Evolutionary conservation across 2,888 invertebrate species (phyloP), one percentile per base, ranked within the genome.

Genomic region (Mycogona germanica): DNA sequence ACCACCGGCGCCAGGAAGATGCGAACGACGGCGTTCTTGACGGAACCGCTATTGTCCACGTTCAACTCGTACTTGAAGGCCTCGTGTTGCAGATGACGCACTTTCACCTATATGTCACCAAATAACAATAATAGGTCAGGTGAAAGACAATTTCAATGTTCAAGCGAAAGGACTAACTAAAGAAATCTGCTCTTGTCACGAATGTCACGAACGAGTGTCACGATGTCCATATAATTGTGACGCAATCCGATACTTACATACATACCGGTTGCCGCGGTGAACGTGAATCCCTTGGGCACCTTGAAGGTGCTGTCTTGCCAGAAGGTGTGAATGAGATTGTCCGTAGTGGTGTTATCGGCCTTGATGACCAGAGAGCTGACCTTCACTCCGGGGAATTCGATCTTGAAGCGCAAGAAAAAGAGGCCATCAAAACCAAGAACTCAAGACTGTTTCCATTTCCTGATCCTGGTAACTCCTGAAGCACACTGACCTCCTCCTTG

Each of bases 81-180:
- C n/a, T 50, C 50, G 38, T 50, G 50, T 6, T 50, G 23, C 17
- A 50, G 38, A 12, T 50, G 50, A 3, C 5, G n/a, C 5, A 42
- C 50, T 38, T 38, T 50, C 38, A 50, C 50, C 50, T 50, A 25
- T n/a, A 6, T 19, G 19, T 25, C 23, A 23, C n/a, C 5, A 19
- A 5, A n/a, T 21, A 4, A 44, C n/a, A 42, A 32, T n/a, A 32
- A 32, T n/a, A n/a, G n/a, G n/a, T n/a, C n/a, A n/a, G n/a, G n/a
- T n/a, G n/a, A n/a, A n/a, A n/a, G n/a, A n/a, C n/a, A n/a, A n/a
- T n/a, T n/a, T n/a, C n/a, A n/a, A n/a, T n/a, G n/a, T n/a, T n/a
- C n/a, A n/a, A n/a, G n/a, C n/a, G n/a, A n/a, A n/a, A n/a, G n/a
- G n/a, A n/a, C n/a, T n/a, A n/a, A n/a, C n/a, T n/a, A n/a, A n/a